Conservation (phyloP, 2,888 invertebrate species). For the Alsophila aescularia region DNA sequence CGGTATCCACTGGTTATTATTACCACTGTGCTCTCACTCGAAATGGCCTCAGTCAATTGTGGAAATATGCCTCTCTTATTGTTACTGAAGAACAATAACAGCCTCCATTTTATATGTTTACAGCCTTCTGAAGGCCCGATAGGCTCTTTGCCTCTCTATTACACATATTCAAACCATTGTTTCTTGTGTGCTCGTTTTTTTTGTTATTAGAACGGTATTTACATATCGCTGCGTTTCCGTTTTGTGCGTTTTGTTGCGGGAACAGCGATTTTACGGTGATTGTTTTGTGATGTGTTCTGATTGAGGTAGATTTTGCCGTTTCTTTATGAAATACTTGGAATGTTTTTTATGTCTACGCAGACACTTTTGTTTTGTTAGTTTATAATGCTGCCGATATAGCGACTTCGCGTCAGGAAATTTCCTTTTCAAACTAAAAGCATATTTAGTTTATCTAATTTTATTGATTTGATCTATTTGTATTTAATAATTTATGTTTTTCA, state of each 20-base stretch:
- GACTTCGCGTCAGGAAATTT: too few relatives aligned
- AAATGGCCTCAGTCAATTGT: conserved; percentile 81
- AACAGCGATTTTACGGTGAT: conserved; percentile 22
- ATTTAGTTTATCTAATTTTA: too few relatives aligned
- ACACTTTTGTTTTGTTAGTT: background rate
- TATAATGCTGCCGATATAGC: too few relatives aligned
- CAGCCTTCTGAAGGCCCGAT: conserved; percentile 76
- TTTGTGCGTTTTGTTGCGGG: conserved; percentile 26
- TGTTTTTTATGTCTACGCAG: background rate
- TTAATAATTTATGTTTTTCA: too few relatives aligned
- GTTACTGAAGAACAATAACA: conserved; percentile 81
- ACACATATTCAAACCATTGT: conserved; percentile 63
- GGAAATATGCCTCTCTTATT: conserved; percentile 82
- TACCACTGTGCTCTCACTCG: conserved; percentile 77
- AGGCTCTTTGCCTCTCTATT: conserved; percentile 75
- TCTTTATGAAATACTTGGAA: background rate
- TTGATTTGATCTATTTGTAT: too few relatives aligned
- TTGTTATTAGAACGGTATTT: conserved; percentile 52
- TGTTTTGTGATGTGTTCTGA: conserved; percentile 23
- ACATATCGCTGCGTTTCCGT: conserved; percentile 39
- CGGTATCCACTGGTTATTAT: conserved; percentile 79
- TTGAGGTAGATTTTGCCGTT: conserved; percentile 12
- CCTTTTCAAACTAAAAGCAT: too few relatives aligned
- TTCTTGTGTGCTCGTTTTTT: conserved; percentile 47
- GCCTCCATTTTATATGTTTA: conserved; percentile 81